Evolutionary conservation across 2,888 invertebrate genomes (phyloP), one percentile per base, ranked within the genome.

Genomic region (Cantharis nigra): DNA sequence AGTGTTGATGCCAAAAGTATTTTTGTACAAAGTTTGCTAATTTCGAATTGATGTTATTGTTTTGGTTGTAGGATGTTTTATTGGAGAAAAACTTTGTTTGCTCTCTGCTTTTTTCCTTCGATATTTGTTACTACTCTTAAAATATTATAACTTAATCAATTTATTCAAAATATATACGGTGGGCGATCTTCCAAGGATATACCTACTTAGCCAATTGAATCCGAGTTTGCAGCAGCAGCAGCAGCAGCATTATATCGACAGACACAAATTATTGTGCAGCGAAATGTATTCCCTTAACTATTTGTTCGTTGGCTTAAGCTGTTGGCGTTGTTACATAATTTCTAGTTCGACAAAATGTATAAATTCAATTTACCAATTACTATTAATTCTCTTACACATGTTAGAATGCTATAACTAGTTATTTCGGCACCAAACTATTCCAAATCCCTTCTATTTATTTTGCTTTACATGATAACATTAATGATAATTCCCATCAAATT

Each of bases 271-370:
- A 30, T 65, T 16, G 70, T 73, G 69, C 65, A 73, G 9, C 28
- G 69, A 23, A 73, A 73, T 73, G 72, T 62, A 73, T 73, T 69
- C 72, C 26, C 72, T 65, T 67, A 62, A 65, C 72, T 69, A 73
- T 73, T 71, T 73, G 69, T 33, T 73, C 67, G 67, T 23, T 33
- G 62, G 49, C 69, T 69, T 73, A 73, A 73, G 67, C 49, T 69
- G 72, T 69, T 69, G 20, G 33, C 33, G 69, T 69, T 67, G 33
- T 23, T 73, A 49, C 23, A 73, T 73, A 73, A 73, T 63, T 69
- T 67, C 65, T 67, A 67, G 23, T 67, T 26, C 20, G 65, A 67
- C 65, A 67, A 23, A 23, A 67, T 67, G 65, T 67, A 67, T 67
- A 23, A 23, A 67, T 67, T 67, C 65, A 67, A 67, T 67, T 67